Evolutionary conservation across 2,797 vertebrate genomes (phyloP).

Genomic region (Chelonia mydas): DNA sequence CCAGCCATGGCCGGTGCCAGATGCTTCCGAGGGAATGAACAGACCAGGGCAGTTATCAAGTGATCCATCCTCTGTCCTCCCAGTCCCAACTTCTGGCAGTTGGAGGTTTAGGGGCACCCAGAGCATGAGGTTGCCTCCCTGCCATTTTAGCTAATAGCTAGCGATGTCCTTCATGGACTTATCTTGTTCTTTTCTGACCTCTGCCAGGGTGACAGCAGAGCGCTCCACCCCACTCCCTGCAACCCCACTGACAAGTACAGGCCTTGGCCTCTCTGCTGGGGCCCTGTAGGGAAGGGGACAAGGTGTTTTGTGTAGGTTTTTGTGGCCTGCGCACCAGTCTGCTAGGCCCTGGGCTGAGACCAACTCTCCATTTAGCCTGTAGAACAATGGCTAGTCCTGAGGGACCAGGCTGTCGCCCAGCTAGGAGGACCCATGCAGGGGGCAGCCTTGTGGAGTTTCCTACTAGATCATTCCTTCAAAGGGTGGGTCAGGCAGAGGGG

Average conservation of each 20-base stretch:
- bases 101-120: no score
- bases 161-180: no score
- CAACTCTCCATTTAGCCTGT: not conserved
- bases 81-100: no score
- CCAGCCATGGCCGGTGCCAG: no score
- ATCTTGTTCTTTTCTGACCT: no score
- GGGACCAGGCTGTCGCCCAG: not conserved
- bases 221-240: no score
- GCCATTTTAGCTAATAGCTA: no score
- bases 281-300: not conserved
- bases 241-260: not conserved
- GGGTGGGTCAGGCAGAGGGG: not conserved
- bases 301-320: not conserved
- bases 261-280: not conserved
- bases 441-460: not conserved
- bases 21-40: no score
- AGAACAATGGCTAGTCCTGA: not conserved
- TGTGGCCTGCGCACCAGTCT: not conserved
- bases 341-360: not conserved
- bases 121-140: no score
- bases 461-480: accelerated
- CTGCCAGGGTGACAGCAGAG: not conserved
- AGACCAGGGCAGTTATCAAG: no score
- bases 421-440: not conserved
- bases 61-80: no score